phyloP scores from a whole-genome alignment of 2,888 invertebrate genomes.

The Bombyx huttoni region DNA sequence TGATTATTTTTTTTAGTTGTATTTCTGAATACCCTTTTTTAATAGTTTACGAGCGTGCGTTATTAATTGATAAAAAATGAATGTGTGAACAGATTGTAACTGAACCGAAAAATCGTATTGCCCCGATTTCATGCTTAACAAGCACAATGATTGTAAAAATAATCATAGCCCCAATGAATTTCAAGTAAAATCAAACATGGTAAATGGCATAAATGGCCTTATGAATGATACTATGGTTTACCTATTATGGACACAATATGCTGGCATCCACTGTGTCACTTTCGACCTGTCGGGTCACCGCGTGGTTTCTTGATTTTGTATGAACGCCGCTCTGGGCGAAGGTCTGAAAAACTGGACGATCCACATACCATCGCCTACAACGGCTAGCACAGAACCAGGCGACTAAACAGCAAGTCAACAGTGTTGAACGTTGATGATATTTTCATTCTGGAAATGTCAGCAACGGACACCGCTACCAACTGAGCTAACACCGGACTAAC shows the following conservation, averaged over 20 bases:
- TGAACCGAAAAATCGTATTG: background rate
- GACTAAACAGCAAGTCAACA: constrained; percentile 41
- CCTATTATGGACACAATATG: constrained; percentile 65
- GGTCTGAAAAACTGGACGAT: constrained; percentile 73
- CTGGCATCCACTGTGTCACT: constrained; percentile 61
- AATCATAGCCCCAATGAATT: constrained; percentile 23
- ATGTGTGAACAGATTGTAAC: background rate
- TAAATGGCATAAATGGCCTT: constrained; percentile 53
- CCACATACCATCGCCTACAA: constrained; percentile 71
- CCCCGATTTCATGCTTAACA: background rate
- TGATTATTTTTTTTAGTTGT: background rate
- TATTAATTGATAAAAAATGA: background rate
- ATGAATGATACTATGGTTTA: constrained; percentile 72
- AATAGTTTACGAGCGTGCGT: background rate
- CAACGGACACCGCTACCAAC: constrained; percentile 65
- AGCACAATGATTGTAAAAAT: constrained; percentile 35
- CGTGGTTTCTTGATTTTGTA: constrained; percentile 54
- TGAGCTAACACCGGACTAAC: constrained; percentile 36
- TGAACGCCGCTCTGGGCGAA: constrained; percentile 66
- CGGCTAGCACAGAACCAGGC: constrained; percentile 60
- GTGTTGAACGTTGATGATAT: constrained; percentile 64
- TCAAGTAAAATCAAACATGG: constrained; percentile 35
- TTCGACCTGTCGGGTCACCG: constrained; percentile 60
- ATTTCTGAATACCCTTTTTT: background rate
- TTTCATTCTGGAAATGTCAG: constrained; percentile 60